Evolutionary conservation across 1,140 invertebrate species (phyloP).

Genomic region (Reticulitermes speratus): DNA sequence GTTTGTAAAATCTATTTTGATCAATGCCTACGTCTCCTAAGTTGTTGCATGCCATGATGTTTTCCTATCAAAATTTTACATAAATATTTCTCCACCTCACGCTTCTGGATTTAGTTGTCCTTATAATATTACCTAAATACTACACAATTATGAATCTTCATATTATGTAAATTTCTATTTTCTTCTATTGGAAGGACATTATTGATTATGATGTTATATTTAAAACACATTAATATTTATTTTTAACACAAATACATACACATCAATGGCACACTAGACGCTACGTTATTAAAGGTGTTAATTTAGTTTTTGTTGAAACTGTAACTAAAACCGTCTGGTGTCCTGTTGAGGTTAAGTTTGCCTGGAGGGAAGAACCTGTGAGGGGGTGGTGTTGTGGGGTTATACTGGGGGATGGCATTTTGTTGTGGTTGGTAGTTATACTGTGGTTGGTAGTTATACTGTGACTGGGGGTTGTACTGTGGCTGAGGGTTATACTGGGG

Average conservation of each 20-base stretch:
- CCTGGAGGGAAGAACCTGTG: conserved; percentile 76
- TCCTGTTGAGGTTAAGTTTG: conserved; percentile 77
- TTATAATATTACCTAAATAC: too few species aligned
- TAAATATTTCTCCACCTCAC: too few species aligned
- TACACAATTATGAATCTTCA: too few species aligned
- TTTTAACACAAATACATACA: conserved; percentile 11
- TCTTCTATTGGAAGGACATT: too few species aligned
- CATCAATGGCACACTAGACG: conserved; percentile 4
- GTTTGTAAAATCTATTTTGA: too few species aligned
- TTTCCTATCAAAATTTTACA: too few species aligned
- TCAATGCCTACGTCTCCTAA: too few species aligned
- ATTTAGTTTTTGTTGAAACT: conserved; percentile 64
- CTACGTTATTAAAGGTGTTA: background rate
- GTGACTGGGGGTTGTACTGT: conserved; percentile 41
- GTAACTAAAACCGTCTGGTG: conserved; percentile 80
- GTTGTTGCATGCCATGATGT: too few species aligned
- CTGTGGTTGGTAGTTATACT: conserved; percentile 49
- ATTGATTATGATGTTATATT: too few species aligned
- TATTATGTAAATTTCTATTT: too few species aligned
- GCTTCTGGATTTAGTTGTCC: too few species aligned
- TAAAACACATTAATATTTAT: background rate
- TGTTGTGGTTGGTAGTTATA: conserved; percentile 43
- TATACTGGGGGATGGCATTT: conserved; percentile 40
- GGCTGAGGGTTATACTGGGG: conserved; percentile 48
- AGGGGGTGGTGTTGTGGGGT: conserved; percentile 60